A percentile compares a stretch with the other conserved stretches of the same genome.
phyloP scores from a whole-genome alignment of 2,113 vertebrate genomes.

The Bostrychus sinensis region DNA sequence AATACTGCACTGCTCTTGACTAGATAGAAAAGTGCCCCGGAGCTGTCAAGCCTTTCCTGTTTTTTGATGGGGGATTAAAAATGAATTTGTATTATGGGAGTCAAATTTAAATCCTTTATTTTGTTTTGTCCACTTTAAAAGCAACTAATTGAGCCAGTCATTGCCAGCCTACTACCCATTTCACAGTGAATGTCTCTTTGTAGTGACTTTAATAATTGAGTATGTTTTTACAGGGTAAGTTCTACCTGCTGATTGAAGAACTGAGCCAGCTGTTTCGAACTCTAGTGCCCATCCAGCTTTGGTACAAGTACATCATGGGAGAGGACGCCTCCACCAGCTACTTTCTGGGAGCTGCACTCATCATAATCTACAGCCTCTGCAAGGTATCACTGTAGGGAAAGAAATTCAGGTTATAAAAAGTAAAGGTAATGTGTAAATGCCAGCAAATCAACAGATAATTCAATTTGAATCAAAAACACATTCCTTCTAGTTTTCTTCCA shows the following conservation, averaged over 20 bases:
- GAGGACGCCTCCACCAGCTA: conserved; percentile 93
- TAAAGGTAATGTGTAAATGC: too few relatives aligned
- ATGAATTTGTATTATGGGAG: conserved; percentile 4
- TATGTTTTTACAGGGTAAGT: conserved; percentile 86
- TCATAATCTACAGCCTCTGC: conserved; percentile 95
- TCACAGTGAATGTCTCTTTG: neutral
- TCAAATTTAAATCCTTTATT: neutral
- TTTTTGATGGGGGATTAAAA: conserved; percentile 34
- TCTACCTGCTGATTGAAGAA: conserved; percentile 96
- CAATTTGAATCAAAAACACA: too few relatives aligned
- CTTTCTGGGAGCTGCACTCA: conserved; percentile 91
- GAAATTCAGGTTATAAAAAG: too few relatives aligned
- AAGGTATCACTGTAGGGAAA: conserved; percentile 80
- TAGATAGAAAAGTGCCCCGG: conserved; percentile 64
- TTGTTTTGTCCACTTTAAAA: neutral
- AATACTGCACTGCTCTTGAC: conserved; percentile 68
- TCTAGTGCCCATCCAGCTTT: conserved; percentile 95
- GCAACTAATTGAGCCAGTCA: neutral
- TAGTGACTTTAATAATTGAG: neutral
- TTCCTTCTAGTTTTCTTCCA: too few relatives aligned
- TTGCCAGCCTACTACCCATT: neutral
- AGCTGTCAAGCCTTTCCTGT: conserved; percentile 41
- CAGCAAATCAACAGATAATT: too few relatives aligned
- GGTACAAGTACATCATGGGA: conserved; percentile 99
- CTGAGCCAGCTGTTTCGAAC: conserved; percentile 96